Base-by-base conservation (phyloP, 2,797 vertebrate genomes). In the Urophycis tenuis region DNA sequence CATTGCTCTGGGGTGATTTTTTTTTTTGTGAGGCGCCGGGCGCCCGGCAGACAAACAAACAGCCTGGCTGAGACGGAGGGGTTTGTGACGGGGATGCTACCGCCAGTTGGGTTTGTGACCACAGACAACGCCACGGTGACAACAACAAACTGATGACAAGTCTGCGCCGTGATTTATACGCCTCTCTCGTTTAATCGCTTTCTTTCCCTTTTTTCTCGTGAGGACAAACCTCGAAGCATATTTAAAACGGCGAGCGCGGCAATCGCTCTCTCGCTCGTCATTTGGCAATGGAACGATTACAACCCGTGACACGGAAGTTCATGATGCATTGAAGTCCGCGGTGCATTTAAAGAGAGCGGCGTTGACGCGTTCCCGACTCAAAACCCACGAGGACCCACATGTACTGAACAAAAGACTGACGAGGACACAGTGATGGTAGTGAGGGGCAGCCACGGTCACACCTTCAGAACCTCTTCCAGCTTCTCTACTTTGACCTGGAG, bases 401-500 rank as follows among this genome's bases (percentile, higher is more conserved):
- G 22, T 25, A 25, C 2, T 25, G n/a, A 60, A 60, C 5, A 60
- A 60, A n/a, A n/a, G n/a, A n/a, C 15, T 45, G 17, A 60, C 25
- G n/a, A n/a, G 22, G 22, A 25, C 53, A 60, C 2, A 60, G 53
- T 60, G 25, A 60, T 9, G 45, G n/a, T n/a, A n/a, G n/a, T n/a
- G n/a, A n/a, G n/a, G n/a, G n/a, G n/a, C n/a, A n/a, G n/a, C n/a
- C n/a, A n/a, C n/a, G n/a, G n/a, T n/a, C 91, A 72, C 88, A 98
- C 97, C 96, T 97, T 95, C 74, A 98, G 92, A 92, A 95, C 93
- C 91, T 96, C 92, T 90, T 97, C 95, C 88, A 98, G 88, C 92
- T 95, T 95, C 93, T 98, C 95, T 92, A 98, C 95, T 93, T 95
- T 95, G 92, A 88, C 94, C 92, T 90, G 93, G 89, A 95, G 94